A percentile compares a stretch with the other conserved stretches of the same genome.
Conservation (phyloP, 2,888 invertebrate species). For the Ferdinandea cuprea region DNA sequence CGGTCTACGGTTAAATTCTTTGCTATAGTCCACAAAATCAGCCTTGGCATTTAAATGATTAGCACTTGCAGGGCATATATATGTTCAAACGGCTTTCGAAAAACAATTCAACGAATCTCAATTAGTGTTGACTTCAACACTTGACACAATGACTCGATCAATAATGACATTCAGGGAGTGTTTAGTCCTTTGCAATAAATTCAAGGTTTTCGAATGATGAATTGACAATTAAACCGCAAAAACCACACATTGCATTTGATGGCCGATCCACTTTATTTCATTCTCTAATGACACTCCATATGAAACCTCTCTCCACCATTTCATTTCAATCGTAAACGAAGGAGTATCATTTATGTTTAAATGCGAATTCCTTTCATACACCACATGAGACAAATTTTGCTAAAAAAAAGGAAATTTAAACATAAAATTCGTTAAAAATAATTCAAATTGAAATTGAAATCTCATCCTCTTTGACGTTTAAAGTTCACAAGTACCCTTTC, state of each 20-base stretch:
- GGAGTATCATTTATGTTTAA: conserved; percentile 17
- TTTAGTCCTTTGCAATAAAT: conserved; percentile 15
- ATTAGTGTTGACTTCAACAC: no score
- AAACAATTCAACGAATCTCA: no score
- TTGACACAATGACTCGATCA: no score
- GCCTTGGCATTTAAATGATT: no score
- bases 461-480: not conserved
- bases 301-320: no score
- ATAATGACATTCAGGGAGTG: conserved; percentile 17
- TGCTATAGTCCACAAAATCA: no score
- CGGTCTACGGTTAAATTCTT: no score
- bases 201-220: not conserved
- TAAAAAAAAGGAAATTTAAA: no score
- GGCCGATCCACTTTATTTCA: not conserved
- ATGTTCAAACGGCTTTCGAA: no score
- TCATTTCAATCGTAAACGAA: conserved; percentile 12
- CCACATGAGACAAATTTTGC: conserved; percentile 9
- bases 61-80: no score
- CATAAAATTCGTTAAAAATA: conserved; percentile 11
- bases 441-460: conserved; percentile 26
- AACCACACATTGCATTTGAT: not conserved
- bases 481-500: not conserved
- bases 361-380: conserved; percentile 38
- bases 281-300: not conserved
- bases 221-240: not conserved